Base-by-base conservation (phyloP, 2,113 vertebrate genomes). In the Meleagris gallopavo region DNA sequence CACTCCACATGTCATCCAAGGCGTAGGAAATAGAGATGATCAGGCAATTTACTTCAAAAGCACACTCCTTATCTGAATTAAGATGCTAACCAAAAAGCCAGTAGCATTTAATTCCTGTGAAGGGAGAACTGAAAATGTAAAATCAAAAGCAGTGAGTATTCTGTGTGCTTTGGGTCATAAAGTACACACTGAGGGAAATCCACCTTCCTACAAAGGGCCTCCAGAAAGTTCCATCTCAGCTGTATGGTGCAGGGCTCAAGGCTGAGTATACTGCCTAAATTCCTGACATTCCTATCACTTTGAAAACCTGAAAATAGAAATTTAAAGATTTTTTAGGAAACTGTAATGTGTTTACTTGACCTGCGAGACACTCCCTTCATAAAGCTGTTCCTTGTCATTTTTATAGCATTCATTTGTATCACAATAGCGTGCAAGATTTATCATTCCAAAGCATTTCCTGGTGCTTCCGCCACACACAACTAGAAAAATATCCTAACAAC, bases 201-300 rank as follows among this genome's bases (percentile, higher is more conserved):
- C 15, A 9, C 18, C 46, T 52, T 62, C 54, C 29, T 36, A 30
- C 36, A 27, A 12, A 46, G 48, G 60, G 52, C 60, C 67, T 38
- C 21, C 1, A 1, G 12, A 54, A 14, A 43, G 22, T 8, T 16
- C 40, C 13, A 0, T 1, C 2, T 4, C 62, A 36, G 2, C 57
- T 7, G 22, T 3, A 24, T 17, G 40, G 6, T 18, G 65, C 14
- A 27, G 22, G 72, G 77, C 38, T 74, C 30, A 1, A 13, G 9
- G 41, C 36, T 57, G 1, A 5, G 19, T 5, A 3, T 0, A 1
- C 36, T 16, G 62, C 10, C 13, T 46, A 2, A n/a, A 81, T 36
- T 19, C 34, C 41, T 46, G 13, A 46, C 4, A 21, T 50, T 73
- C 57, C 29, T 22, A 1, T 30, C 24, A 8, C 13, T 34, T 54